A percentile compares a stretch with the other conserved stretches of the same genome.
Conservation (phyloP, 2,113 vertebrate genomes). For the Neofelis nebulosa region DNA sequence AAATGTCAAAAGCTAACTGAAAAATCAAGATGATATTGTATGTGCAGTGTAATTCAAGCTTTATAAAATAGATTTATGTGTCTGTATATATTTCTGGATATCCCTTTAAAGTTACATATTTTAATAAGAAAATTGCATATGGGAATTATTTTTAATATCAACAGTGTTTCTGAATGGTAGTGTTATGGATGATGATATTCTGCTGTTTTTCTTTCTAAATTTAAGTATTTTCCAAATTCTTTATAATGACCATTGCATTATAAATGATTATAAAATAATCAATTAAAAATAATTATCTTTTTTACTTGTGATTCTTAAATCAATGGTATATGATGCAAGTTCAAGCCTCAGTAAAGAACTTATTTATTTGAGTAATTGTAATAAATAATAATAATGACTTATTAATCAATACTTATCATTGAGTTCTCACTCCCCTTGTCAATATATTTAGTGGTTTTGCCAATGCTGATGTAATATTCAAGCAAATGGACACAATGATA, state of each 20-base stretch:
- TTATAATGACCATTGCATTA: neutral
- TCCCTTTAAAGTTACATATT: neutral
- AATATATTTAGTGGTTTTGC: neutral
- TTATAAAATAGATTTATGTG: neutral
- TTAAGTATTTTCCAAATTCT: neutral
- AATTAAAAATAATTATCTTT: neutral
- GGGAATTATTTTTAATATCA: neutral
- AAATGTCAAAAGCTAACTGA: neutral
- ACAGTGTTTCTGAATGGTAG: neutral
- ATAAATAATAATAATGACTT: neutral
- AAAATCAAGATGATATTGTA: neutral
- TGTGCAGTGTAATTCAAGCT: neutral
- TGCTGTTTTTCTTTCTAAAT: neutral
- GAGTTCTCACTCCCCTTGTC: neutral
- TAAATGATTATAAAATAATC: neutral
- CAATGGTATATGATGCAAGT: neutral
- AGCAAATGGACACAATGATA: neutral
- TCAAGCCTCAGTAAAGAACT: neutral
- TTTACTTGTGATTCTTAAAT: neutral
- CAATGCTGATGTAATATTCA: neutral
- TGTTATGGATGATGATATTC: neutral
- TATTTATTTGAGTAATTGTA: neutral
- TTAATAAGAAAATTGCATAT: neutral
- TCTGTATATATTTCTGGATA: neutral
- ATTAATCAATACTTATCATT: neutral